Percentiles rank a stretch among this genome's conserved stretches.
phyloP scores from a whole-genome alignment of 2,113 vertebrate species.

The Carassius auratus region DNA sequence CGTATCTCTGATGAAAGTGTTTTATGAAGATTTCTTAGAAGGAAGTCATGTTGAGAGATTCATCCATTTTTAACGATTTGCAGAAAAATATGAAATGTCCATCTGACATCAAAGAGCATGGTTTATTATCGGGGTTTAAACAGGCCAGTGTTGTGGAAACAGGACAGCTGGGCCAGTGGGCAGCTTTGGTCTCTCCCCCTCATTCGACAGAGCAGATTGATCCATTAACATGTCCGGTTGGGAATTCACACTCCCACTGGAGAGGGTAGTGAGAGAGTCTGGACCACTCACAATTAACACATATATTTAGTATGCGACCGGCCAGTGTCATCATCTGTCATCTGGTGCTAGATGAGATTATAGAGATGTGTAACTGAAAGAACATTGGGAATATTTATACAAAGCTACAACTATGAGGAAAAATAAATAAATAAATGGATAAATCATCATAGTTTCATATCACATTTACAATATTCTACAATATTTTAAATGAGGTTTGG shows the following conservation, averaged over 20 bases:
- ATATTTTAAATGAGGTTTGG: neutral
- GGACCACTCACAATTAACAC: constrained; percentile 73
- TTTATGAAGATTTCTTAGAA: constrained; percentile 59
- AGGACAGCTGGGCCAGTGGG: constrained; percentile 56
- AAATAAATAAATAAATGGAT: neutral
- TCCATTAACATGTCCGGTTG: constrained; percentile 69
- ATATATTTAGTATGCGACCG: constrained; percentile 67
- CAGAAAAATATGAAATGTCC: constrained; percentile 39
- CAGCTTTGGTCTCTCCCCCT: constrained; percentile 20
- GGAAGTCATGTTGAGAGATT: constrained; percentile 58
- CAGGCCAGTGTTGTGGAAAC: constrained; percentile 46
- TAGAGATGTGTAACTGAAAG: neutral
- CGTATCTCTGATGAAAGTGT: constrained; percentile 22
- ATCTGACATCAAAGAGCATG: constrained; percentile 69
- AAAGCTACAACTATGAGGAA: neutral
- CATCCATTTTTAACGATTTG: constrained; percentile 67
- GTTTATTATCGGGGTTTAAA: constrained; percentile 63
- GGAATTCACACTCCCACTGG: constrained; percentile 72
- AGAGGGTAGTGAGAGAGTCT: constrained; percentile 65
- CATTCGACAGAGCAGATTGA: constrained; percentile 58
- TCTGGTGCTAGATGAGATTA: neutral
- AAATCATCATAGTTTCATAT: neutral
- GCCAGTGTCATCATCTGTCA: constrained; percentile 13
- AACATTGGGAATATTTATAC: neutral
- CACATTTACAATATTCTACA: neutral